Evolutionary conservation across 2,888 invertebrate genomes (phyloP), one percentile per base, ranked within the genome.

Genomic region (Globia sparganii): DNA sequence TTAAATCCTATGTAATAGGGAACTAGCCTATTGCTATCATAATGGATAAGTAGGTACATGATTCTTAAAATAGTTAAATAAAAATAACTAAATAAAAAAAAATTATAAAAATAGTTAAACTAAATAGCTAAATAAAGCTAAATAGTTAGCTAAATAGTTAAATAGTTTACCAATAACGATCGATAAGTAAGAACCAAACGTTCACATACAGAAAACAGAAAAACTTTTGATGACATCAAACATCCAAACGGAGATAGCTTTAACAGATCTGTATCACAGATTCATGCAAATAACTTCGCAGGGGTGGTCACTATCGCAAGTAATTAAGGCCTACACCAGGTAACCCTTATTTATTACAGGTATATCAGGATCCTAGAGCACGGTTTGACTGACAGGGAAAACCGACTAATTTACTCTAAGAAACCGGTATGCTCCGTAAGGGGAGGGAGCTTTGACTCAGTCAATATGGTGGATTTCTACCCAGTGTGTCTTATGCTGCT

Each of bases 381-480:
- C 69, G 98, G 98, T 0, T 88, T 98, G 13, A 97, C 97, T 78
- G 93, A 94, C 59, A 96, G 97, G 25, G 97, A 97, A 80, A 93
- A 96, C 94, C 86, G 93, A 28, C 91, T 97, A 64, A 92, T 97
- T 40, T 98, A 97, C 88, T 96, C 97, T 0, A 97, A 96, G 80
- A 97, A 97, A 90, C 98, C 98, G 0, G 85, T 91, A 6, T 98
- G 98, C 86, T 91, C 91, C 6, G 95, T 95, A 0, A 97, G 97
- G 70, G 94, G 94, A 1, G 97, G 97, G 0, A 95, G 91, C 67
- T 98, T 98, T 90, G 96, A 97, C 18, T 98, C 97, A 21, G 98
- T 98, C 13, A 97, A 97, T 61, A 94, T 97, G 87, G 94, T 97
- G 1, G 97, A 97, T 89, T 97, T 97, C 85, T 96, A 97, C 83